Evolutionary conservation across 1,140 invertebrate species (phyloP), one percentile per base, ranked within the genome.

Genomic region (Drosophila mojavensis): DNA sequence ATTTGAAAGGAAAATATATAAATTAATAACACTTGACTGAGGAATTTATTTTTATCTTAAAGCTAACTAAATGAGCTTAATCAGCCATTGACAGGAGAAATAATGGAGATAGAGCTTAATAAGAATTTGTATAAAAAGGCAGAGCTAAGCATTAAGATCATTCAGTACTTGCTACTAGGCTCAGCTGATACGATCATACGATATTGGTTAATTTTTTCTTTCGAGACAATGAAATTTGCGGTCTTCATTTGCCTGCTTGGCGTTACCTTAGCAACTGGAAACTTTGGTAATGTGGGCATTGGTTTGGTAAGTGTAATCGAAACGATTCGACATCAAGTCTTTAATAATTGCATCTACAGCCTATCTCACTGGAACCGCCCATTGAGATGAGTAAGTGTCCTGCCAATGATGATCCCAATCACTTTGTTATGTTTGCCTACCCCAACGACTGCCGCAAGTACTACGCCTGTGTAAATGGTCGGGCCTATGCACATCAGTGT

Each of bases 361-460:
- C 28, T 1, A 30, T 51, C 9, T 0, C 0, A 4, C 2, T 2
- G 5, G 47, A 75, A n/a, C 3, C 17, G 0, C 26, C 36, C 4
- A 3, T 63, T 11, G 24, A n/a, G 4, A 4, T 39, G n/a, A 20
- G 3, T 11, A 45, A 24, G n/a, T 86, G 83, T 26, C 82, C 90
- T 10, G 2, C 9, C 3, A 55, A 55, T 10, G 80, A 91, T 24
- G 85, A 90, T 72, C 73, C 74, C 39, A 72, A 54, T 28, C 74
- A 82, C 17, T 1, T 54, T 6, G 68, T 82, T 7, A 55, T 79
- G 60, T 39, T 89, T 6, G 15, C 68, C 6, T 55, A 75, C 50
- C 59, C 75, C 20, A 61, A 56, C 17, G 79, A 91, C 60, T 91
- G 89, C 13, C 65, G 62, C 26, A 82, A 79, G 30, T 91, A 82